Conservation (phyloP, 2,888 invertebrate species). For the Sarcophaga rosellei region DNA sequence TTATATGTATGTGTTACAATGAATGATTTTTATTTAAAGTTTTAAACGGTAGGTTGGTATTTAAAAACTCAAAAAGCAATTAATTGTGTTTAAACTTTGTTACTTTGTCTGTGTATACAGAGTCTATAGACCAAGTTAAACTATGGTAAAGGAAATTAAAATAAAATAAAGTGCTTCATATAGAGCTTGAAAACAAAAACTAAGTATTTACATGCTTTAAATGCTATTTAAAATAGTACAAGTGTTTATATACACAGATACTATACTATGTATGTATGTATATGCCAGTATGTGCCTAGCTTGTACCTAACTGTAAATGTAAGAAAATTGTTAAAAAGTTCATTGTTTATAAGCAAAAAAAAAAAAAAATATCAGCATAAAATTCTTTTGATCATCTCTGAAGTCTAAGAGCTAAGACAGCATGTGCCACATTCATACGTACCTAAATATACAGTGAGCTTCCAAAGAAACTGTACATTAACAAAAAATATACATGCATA, state of each 20-base stretch:
- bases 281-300: background rate
- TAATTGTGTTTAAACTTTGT: conserved; percentile 49
- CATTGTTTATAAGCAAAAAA: conserved; percentile 4
- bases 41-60: conserved; percentile 30
- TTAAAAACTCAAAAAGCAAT: conserved; percentile 30
- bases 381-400: conserved; percentile 18
- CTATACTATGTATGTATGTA: conserved; percentile 1
- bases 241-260: background rate
- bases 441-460: too few species aligned
- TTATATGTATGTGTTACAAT: conserved; percentile 42
- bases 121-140: background rate
- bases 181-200: background rate
- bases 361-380: background rate
- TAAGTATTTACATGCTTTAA: background rate
- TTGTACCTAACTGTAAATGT: conserved; percentile 31
- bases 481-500: too few species aligned
- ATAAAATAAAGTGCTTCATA: background rate
- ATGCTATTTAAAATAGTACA: conserved; percentile 13
- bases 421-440: background rate
- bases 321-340: conserved; percentile 11
- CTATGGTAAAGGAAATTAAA: conserved; percentile 40
- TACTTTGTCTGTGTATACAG: background rate
- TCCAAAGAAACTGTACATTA: too few species aligned
- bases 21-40: conserved; percentile 50
- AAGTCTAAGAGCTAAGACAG: background rate